Conservation (phyloP, 37 sponge, comb jelly and placozoan species). For the Spongilla lacustris region DNA sequence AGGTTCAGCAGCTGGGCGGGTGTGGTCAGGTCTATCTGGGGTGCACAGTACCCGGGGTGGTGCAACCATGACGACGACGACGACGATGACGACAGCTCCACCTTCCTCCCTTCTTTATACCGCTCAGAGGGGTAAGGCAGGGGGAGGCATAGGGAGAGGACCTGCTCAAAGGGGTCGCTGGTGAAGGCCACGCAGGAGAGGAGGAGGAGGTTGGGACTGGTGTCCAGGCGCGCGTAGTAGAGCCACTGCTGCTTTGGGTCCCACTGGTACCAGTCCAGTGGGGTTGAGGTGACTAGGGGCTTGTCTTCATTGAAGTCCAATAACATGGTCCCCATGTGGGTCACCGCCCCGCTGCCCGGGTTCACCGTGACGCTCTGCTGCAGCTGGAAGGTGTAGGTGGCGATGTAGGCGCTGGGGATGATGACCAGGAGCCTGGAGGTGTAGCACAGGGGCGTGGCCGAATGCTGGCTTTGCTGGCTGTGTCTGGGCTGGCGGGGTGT, state of each 20-base stretch:
- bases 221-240: conserved; percentile 57
- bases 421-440: conserved; percentile 53
- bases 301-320: conserved; percentile 15
- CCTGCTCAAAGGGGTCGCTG: not conserved
- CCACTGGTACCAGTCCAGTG: conserved; percentile 72
- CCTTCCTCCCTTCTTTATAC: no score
- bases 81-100: no score
- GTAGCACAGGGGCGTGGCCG: not conserved
- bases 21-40: conserved; percentile 37
- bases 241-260: conserved; percentile 68
- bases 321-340: conserved; percentile 15
- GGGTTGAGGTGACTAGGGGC: not conserved
- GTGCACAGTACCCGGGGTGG: conserved; percentile 33
- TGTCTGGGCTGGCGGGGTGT: not conserved
- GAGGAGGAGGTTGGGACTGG: conserved; percentile 21
- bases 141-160: conserved; percentile 49
- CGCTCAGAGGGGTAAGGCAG: conserved; percentile 17
- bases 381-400: conserved; percentile 6
- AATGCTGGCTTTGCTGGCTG: not conserved
- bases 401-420: conserved; percentile 24
- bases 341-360: conserved; percentile 1
- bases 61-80: no score
- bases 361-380: conserved; percentile 23
- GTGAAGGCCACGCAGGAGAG: conserved; percentile 43
- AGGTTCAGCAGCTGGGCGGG: conserved; percentile 52